Evolutionary conservation across 30 jellyfish, hydroid and myxozoan genomes (phyloP).

Genomic region (Morbakka virulenta): DNA sequence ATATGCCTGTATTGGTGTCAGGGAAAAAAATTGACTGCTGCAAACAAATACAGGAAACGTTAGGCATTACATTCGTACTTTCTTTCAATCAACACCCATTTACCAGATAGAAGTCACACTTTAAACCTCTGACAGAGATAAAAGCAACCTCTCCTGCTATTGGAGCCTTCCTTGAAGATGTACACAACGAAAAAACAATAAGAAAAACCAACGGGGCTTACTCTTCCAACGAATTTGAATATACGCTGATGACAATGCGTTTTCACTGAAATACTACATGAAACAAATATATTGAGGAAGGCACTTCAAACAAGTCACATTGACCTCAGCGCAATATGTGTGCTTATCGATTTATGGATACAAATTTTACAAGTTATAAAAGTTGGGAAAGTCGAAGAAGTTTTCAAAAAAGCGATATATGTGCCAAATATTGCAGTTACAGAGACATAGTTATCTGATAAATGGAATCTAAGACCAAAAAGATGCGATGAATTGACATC

Average conservation of each 20-base stretch:
- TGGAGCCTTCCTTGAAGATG: background rate
- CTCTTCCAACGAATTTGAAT: background rate
- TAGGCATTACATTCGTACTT: background rate
- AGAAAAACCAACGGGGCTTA: background rate
- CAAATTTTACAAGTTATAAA: background rate
- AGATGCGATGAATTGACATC: conserved; percentile 4
- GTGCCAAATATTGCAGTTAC: background rate
- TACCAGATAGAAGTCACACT: conserved; percentile 9
- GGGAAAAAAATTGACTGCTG: background rate
- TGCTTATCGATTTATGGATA: background rate
- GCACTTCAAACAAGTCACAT: background rate
- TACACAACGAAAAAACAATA: background rate
- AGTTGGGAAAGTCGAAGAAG: background rate
- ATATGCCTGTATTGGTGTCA: background rate
- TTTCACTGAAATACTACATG: background rate
- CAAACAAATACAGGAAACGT: conserved; percentile 4
- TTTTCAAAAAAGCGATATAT: background rate
- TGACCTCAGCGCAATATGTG: background rate
- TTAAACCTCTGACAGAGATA: background rate
- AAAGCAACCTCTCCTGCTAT: too few species aligned
- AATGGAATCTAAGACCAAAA: background rate
- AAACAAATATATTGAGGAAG: background rate
- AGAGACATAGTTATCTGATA: background rate
- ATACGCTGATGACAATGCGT: conserved; percentile 2
- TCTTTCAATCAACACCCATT: background rate